These are phyloP conservation scores for Fopius arisanus DNA, from an alignment of 1,140 invertebrate species.

Conservation along the genomic window DNA sequence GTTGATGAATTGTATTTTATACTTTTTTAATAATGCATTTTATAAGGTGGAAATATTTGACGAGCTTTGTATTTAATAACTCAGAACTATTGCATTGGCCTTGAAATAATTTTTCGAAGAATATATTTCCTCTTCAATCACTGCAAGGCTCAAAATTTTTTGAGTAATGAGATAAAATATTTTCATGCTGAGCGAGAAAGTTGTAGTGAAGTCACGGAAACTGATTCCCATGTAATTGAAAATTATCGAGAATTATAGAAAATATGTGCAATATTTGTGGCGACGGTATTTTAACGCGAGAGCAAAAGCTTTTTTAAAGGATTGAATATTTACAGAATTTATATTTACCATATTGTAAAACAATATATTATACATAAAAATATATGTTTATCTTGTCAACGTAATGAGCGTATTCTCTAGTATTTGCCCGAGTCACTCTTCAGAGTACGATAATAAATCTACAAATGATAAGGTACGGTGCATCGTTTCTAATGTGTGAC, in stretches of 20 bases:
- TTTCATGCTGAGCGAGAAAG: background rate
- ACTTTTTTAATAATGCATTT: slow-evolving; percentile 54
- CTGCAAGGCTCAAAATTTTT: background rate
- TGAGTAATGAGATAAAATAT: slow-evolving; percentile 12
- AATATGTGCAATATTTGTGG: slow-evolving; percentile 55
- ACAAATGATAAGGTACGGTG: background rate
- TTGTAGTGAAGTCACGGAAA: background rate
- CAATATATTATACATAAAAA: slow-evolving; percentile 43
- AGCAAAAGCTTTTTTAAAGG: slow-evolving; percentile 36
- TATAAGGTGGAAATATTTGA: slow-evolving; percentile 33
- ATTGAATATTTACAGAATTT: slow-evolving; percentile 35
- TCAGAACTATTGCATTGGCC: slow-evolving; percentile 11
- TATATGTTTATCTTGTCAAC: slow-evolving; percentile 32
- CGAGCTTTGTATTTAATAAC: slow-evolving; percentile 23
- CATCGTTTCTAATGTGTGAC: background rate
- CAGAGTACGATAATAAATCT: background rate
- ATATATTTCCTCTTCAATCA: background rate
- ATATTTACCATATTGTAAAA: slow-evolving; percentile 52
- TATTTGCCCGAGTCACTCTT: slow-evolving; percentile 13
- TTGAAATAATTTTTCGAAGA: slow-evolving; percentile 3
- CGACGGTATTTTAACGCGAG: slow-evolving; percentile 47
- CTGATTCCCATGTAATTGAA: background rate
- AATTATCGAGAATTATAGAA: slow-evolving; percentile 12
- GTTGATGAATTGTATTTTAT: slow-evolving; percentile 45
- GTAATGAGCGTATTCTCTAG: background rate